These are phyloP conservation scores for Pseudomugil tenellus DNA, from an alignment of 2,797 vertebrate genomes.

Conservation along the genomic window DNA sequence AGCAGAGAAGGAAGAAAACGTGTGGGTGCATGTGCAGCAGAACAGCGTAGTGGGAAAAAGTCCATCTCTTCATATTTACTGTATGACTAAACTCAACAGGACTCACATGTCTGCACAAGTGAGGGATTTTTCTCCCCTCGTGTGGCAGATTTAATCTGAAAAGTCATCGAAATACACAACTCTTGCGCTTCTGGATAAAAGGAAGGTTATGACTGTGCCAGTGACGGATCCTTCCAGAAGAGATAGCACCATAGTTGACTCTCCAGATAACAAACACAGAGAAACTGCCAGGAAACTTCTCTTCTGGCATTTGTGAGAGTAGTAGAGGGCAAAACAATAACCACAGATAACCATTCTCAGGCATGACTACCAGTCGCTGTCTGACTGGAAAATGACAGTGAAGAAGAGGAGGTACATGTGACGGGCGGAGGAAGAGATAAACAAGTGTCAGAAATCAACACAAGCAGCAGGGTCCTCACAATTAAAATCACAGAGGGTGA, in stretches of 20 bases:
- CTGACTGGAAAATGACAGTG: slow-evolving; percentile 8
- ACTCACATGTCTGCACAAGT: slow-evolving; percentile 14
- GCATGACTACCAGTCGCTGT: background rate
- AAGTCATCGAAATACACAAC: slow-evolving; percentile 7
- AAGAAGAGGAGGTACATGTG: background rate
- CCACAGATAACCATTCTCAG: background rate
- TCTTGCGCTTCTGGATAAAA: slow-evolving; percentile 21
- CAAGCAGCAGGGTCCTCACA: slow-evolving; percentile 36
- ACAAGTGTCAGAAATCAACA: slow-evolving; percentile 52
- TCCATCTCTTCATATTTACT: background rate
- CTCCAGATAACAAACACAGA: background rate
- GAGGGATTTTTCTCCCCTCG: background rate
- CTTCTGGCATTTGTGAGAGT: slow-evolving; percentile 13
- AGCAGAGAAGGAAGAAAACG: background rate
- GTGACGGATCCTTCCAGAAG: background rate
- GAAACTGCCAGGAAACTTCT: background rate
- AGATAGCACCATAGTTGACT: slow-evolving; percentile 2
- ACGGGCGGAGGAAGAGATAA: slow-evolving; percentile 1
- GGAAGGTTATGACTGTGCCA: slow-evolving; percentile 15
- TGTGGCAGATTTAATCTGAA: slow-evolving; percentile 1
- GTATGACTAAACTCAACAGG: background rate
- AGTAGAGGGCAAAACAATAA: background rate
- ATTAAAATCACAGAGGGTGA: slow-evolving; percentile 60
- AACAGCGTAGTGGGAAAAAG: background rate
- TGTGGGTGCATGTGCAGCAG: background rate